Evolutionary conservation across 2,888 invertebrate species (phyloP), one percentile per base, ranked within the genome.

Genomic region (Yponomeuta plumbellus): DNA sequence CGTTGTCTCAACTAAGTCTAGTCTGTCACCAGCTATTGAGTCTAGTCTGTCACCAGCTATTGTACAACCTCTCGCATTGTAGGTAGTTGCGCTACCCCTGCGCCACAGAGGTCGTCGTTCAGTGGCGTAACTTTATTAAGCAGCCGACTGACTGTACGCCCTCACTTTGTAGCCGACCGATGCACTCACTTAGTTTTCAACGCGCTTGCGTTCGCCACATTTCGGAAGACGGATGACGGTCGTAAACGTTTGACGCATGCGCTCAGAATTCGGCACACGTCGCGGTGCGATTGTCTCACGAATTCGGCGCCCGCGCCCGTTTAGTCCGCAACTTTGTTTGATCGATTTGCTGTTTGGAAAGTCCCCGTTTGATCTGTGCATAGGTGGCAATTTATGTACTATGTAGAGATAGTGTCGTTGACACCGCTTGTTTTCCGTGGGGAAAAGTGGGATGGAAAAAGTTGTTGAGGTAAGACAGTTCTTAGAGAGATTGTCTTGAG

Each of bases 181-280:
- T 77, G 77, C 79, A 77, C 74, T 75, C 69, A 73, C 20, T 64
- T 20, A 13, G 13, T 72, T 77, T 80, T 78, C 76, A 75, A 77
- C 76, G 73, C 72, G 73, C 71, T 71, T 72, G 13, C 63, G 34
- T 64, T 52, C 44, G 17, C 13, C 44, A 17, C 44, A 52, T 52
- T 52, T 75, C 74, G 70, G 75, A 78, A 77, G 77, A 78, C 72
- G 76, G 74, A 79, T 79, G 74, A 74, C 74, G 74, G 75, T 76
- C 77, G 75, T 77, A 77, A 77, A 75, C 69, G 68, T 68, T 66
- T 62, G 68, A 61, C 40, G 64, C 52, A 65, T 39, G 65, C 23
- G 66, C 70, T 82, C 80, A 74, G 75, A 73, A 86, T 69, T 75
- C 83, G 59, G 58, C 71, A 72, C 85, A 85, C 85, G 88, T 75